phyloP scores from a whole-genome alignment of 1,140 invertebrate genomes.

The Asbolus verrucosus region DNA sequence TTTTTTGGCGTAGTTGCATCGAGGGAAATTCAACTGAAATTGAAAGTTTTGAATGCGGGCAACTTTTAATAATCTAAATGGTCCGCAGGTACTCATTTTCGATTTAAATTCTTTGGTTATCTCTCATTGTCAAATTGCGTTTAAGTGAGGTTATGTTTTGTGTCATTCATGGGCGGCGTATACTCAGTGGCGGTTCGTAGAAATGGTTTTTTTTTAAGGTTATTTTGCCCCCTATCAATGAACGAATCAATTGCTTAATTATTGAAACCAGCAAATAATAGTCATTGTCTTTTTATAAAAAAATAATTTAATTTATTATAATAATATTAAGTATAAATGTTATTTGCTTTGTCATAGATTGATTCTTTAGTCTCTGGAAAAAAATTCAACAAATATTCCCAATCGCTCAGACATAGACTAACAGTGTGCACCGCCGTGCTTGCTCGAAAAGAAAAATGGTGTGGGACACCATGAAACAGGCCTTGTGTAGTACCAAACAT shows the following conservation, averaged over 20 bases:
- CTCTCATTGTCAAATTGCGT: not conserved
- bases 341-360: too few species aligned
- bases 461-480: conserved; percentile 65
- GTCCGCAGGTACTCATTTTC: conserved; percentile 1
- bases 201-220: too few species aligned
- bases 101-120: not conserved
- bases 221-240: too few species aligned
- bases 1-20: conserved; percentile 55
- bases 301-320: too few species aligned
- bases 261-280: too few species aligned
- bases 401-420: conserved; percentile 65
- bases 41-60: not conserved
- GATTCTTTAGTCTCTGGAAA: conserved; percentile 61
- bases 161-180: too few species aligned
- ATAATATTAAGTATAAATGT: too few species aligned
- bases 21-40: conserved; percentile 52
- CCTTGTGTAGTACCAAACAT: conserved; percentile 68
- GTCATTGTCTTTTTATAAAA: too few species aligned
- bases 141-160: conserved; percentile 1
- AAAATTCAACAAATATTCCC: conserved; percentile 66
- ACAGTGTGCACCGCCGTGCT: conserved; percentile 67
- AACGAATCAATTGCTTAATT: too few species aligned
- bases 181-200: too few species aligned
- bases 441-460: conserved; percentile 67
- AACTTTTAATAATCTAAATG: conserved; percentile 4